These are phyloP conservation scores for Tamandua tetradactyla DNA, from an alignment of 2,797 vertebrate species.

Conservation along the genomic window DNA sequence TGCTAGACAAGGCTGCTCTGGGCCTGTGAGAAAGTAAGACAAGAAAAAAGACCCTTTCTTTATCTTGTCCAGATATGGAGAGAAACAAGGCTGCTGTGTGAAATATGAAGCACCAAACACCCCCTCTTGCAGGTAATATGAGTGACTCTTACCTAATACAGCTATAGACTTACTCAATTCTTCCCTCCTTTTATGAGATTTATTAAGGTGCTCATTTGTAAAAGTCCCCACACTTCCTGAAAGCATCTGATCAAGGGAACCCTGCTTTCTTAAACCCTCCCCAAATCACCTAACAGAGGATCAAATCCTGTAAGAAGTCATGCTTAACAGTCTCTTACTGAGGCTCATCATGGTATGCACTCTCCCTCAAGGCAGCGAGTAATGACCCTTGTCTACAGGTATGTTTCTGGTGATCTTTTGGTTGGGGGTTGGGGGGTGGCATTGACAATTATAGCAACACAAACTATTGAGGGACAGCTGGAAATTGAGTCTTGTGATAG, in stretches of 20 bases:
- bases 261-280: neutral
- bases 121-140: neutral
- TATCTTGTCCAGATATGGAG: neutral
- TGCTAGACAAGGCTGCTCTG: neutral
- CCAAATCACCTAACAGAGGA: neutral
- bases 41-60: neutral
- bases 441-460: neutral
- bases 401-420: neutral
- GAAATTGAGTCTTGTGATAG: neutral
- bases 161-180: neutral
- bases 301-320: neutral
- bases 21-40: neutral
- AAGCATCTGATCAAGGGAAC: neutral
- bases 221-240: neutral
- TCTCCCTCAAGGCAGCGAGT: accelerated
- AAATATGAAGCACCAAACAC: neutral
- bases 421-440: neutral
- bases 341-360: neutral
- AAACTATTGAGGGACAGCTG: neutral
- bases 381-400: neutral
- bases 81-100: neutral
- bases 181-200: neutral
- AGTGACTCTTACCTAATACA: neutral
- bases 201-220: neutral
- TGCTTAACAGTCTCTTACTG: neutral